Evolutionary conservation across 1,140 invertebrate genomes (phyloP).

Genomic region (Drosophila sproati): DNA sequence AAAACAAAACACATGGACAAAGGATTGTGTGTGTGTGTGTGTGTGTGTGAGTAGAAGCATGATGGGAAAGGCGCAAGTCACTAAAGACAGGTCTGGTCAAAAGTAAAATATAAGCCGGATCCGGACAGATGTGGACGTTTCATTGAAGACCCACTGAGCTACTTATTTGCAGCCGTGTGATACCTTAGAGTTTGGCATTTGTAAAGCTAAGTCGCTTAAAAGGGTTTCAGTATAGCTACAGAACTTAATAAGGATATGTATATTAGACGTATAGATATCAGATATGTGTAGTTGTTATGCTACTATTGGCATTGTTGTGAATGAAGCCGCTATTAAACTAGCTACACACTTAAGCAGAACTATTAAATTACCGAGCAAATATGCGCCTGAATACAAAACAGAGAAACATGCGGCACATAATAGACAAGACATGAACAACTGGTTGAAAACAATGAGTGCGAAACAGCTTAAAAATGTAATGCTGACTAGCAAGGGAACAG

Average conservation of each 20-base stretch:
- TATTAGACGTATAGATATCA: no score
- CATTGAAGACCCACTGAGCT: constrained; percentile 37
- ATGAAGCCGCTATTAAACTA: no score
- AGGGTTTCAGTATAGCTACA: constrained; percentile 1
- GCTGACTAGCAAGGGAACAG: constrained; percentile 35
- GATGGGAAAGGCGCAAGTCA: constrained; percentile 33
- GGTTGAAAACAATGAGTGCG: constrained; percentile 62
- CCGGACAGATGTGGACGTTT: constrained; percentile 32
- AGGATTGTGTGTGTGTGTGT: not conserved
- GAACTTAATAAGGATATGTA: not conserved
- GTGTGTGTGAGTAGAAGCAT: constrained; percentile 3
- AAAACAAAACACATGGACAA: constrained; percentile 17
- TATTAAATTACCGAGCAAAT: constrained; percentile 62
- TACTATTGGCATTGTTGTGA: no score
- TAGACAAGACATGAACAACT: constrained; percentile 12
- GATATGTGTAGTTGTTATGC: no score
- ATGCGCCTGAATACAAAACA: constrained; percentile 56
- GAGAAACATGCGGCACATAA: constrained; percentile 25
- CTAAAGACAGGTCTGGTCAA: constrained; percentile 31
- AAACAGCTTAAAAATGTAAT: constrained; percentile 65
- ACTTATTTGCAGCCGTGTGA: constrained; percentile 22
- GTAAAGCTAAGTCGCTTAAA: constrained; percentile 25
- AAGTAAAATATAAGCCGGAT: constrained; percentile 36
- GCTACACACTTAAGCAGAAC: not conserved
- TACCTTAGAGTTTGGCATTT: constrained; percentile 1